Percentiles rank a stretch among this genome's conserved stretches.
These are phyloP conservation scores for Emberiza fucata DNA, from an alignment of 2,113 vertebrate genomes.

Conservation along the genomic window DNA sequence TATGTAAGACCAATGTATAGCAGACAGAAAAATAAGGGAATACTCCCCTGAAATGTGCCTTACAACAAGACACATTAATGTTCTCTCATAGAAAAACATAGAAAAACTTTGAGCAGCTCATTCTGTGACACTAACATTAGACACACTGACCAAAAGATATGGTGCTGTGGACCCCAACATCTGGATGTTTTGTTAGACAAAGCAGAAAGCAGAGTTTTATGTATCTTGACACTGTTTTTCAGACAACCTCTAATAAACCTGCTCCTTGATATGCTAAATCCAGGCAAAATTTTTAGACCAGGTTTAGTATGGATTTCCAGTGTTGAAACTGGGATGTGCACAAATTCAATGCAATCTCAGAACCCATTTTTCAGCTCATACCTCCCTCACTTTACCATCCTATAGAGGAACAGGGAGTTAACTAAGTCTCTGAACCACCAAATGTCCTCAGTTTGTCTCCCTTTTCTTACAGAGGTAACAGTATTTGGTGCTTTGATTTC, in stretches of 20 bases:
- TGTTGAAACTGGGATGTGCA: fast-evolving
- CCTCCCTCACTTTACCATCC: not conserved
- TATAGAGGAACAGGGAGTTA: not conserved
- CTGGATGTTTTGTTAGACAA: not conserved
- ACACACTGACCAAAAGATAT: not conserved
- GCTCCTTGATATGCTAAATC: not conserved
- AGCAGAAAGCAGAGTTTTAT: not conserved
- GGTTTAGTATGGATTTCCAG: not conserved
- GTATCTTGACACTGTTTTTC: not conserved
- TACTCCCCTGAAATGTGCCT: not conserved
- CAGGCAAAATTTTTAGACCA: not conserved
- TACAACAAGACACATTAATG: not conserved
- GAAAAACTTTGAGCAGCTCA: not conserved
- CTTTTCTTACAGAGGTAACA: not conserved
- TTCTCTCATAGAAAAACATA: not conserved
- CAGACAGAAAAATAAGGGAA: not conserved
- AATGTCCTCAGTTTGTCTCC: not conserved
- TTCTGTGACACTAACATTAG: not conserved
- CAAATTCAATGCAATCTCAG: not conserved
- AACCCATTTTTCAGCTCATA: not conserved
- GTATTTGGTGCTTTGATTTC: not conserved
- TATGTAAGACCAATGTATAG: not conserved
- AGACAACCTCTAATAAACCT: not conserved
- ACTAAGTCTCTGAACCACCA: not conserved
- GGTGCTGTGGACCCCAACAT: not conserved